Base-by-base conservation (phyloP, 2,797 vertebrate genomes). In the Platalea minor region DNA sequence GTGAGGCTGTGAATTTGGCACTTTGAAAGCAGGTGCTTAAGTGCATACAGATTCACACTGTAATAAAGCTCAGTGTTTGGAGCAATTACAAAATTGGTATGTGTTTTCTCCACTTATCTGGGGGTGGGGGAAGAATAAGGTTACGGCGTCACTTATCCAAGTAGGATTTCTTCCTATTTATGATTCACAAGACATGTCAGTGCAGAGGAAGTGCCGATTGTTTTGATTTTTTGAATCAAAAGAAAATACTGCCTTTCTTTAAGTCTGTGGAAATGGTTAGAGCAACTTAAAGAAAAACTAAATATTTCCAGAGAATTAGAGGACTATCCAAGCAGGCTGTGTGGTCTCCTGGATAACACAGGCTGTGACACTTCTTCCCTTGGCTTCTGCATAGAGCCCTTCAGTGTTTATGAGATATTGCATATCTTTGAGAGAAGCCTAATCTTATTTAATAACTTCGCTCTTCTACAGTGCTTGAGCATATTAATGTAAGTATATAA, bases 21-120 rank as follows among this genome's bases (percentile, higher is more conserved):
- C 50, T 90, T 73, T 80, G 88, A 80, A 83, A 93, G 68, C 88
- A 92, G 82, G 68, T 80, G 72, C 80, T 89, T 74, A 92, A 87
- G 83, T 18, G 5, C 53, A 5, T 61, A 37, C 33, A 82, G 35
- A 85, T 79, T 77, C 68, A n/a, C n/a, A 25, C 21, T 83, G 61
- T 86, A 82, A 59, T 60, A 88, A 87, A 89, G 56, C 89, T 92
- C 57, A 24, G 57, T 69, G 61, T 75, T 93, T 43, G 61, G 41
- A 88, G 75, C 68, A 85, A 67, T 83, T 91, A 65, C 31, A 83
- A 75, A 85, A 78, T 51, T 23, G 17, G 1, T 91, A 6, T 45
- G 24, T 54, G 11, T 73, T 89, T 89, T 80, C 68, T 37, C 45
- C 16, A 19, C 41, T 83, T 80, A 39, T 17, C 28, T 33, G 35